A percentile compares a stretch with the other conserved stretches of the same genome.
Evolutionary conservation across 1,140 invertebrate genomes (phyloP).

Genomic region (Hycleus phaleratus): DNA sequence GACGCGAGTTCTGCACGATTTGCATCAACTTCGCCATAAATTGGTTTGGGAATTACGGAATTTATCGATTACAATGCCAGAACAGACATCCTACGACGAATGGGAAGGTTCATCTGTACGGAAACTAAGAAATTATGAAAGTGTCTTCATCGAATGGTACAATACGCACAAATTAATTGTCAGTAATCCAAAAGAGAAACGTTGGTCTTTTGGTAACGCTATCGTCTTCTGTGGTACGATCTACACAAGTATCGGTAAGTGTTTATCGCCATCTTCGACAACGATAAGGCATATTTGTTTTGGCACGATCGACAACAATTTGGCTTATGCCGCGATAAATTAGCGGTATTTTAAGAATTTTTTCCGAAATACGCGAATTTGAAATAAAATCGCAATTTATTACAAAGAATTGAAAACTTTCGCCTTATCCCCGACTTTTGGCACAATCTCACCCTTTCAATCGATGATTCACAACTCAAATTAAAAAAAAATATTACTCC

Average conservation of each 20-base stretch:
- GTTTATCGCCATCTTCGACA: neutral
- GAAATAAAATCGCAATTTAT: neutral
- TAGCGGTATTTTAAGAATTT: neutral
- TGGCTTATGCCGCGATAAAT: neutral
- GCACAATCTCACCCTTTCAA: no score
- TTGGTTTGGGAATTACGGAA: conserved; percentile 32
- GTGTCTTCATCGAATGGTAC: conserved; percentile 46
- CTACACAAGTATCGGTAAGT: conserved; percentile 86
- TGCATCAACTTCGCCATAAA: conserved; percentile 43
- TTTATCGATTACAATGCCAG: conserved; percentile 21
- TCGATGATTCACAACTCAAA: no score
- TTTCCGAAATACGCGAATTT: neutral
- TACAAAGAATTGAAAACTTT: neutral
- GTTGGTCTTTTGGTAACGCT: conserved; percentile 84
- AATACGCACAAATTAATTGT: conserved; percentile 39
- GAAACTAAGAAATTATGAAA: conserved; percentile 47
- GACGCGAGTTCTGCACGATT: conserved; percentile 43
- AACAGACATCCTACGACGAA: conserved; percentile 36
- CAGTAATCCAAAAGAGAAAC: conserved; percentile 34
- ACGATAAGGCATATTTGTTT: neutral
- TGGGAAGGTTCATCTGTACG: conserved; percentile 43
- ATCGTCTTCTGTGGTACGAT: conserved; percentile 87
- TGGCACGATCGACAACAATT: neutral
- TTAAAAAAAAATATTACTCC: no score
- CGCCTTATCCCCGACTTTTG: no score